These are phyloP conservation scores for Horisme vitalbata DNA, from an alignment of 2,888 invertebrate species.

Conservation along the genomic window DNA sequence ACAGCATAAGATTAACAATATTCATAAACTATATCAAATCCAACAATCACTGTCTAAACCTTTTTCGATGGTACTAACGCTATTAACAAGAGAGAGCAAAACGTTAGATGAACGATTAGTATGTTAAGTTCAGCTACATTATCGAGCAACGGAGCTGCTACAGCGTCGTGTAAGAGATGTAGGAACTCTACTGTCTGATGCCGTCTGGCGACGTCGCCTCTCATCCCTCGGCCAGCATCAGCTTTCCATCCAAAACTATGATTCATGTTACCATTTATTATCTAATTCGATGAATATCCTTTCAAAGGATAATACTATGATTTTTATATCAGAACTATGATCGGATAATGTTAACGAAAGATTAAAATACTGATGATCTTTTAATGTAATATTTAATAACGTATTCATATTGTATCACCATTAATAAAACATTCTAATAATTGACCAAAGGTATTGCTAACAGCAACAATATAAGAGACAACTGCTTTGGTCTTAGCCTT, in stretches of 20 bases:
- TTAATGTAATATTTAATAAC: slow-evolving; percentile 61
- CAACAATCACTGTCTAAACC: slow-evolving; percentile 81
- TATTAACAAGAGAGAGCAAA: slow-evolving; percentile 80
- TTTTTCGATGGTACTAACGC: slow-evolving; percentile 77
- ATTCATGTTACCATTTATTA: slow-evolving; percentile 23
- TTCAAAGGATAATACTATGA: slow-evolving; percentile 18
- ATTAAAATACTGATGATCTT: slow-evolving; percentile 60
- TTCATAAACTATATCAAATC: slow-evolving; percentile 83
- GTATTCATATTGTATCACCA: slow-evolving; percentile 63
- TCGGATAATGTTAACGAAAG: slow-evolving; percentile 38
- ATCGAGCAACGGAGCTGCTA: slow-evolving; percentile 52
- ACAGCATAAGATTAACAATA: slow-evolving; percentile 83
- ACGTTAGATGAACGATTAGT: slow-evolving; percentile 63
- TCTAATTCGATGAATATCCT: slow-evolving; percentile 35
- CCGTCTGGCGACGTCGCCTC: slow-evolving; percentile 11
- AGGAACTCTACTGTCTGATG: slow-evolving; percentile 59
- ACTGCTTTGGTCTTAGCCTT: slow-evolving; percentile 74
- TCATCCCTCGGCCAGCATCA: slow-evolving; percentile 19
- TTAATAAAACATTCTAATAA: slow-evolving; percentile 76
- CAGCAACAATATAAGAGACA: slow-evolving; percentile 69
- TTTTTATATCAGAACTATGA: slow-evolving; percentile 3
- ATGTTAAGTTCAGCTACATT: slow-evolving; percentile 52
- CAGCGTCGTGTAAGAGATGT: slow-evolving; percentile 50
- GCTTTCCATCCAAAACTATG: slow-evolving; percentile 27
- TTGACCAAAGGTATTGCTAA: slow-evolving; percentile 81